Evolutionary conservation across 2,888 invertebrate species (phyloP), one percentile per base, ranked within the genome.

Genomic region (Aphrophora alni): DNA sequence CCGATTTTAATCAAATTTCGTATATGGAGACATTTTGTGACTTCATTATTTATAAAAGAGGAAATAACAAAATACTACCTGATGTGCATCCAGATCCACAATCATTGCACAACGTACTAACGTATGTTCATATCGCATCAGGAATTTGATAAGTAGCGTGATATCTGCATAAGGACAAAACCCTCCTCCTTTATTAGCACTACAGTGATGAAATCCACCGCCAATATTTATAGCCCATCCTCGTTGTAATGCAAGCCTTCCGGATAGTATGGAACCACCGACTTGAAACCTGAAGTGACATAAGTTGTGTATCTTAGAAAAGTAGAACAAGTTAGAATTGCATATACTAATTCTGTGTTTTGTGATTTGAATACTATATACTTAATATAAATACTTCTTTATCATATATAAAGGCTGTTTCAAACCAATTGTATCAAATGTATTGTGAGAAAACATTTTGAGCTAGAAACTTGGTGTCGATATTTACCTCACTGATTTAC

Each of bases 161-260:
- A 97, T 96, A 87, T 97, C 97, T 0, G 97, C 97, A 87, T 97
- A 97, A 0, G 94, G 93, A 88, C 97, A 97, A 89, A 97, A 97
- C 0, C 97, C 97, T 0, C 94, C 96, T 1, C 97, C 97, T 80
- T 89, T 89, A 79, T 91, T 89, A 0, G 92, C 90, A 83, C 94
- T 93, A 87, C 97, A 97, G 87, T 97, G 97, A 88, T 97, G 97
- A 88, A 97, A 97, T 0, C 97, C 97, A 14, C 96, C 97, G 0
- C 97, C 97, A 27, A 97, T 91, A 87, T 97, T 97, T 82, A 97
- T 95, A 0, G 96, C 93, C 96, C 96, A 97, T 1, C 96, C 96
- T 59, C 93, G 89, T 84, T 95, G 93, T 68, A 97, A 85, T 0
- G 97, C 97, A 81, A 97, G 87, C 87, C 94, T 94, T 0, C 95